Evolutionary conservation across 2,113 vertebrate species (phyloP).

Genomic region (Trogon surrucura): DNA sequence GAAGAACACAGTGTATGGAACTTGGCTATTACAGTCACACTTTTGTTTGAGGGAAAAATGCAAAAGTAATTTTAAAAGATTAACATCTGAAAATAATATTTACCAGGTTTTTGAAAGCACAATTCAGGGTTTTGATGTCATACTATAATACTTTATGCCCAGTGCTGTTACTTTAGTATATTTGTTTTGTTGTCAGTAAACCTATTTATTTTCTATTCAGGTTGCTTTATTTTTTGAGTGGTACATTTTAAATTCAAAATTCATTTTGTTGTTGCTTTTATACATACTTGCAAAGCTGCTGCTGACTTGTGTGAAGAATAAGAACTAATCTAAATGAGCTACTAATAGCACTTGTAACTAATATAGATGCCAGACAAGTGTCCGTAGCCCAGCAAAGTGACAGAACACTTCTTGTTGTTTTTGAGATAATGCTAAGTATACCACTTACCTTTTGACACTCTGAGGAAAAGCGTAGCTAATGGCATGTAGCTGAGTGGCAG

Average conservation of each 20-base stretch:
- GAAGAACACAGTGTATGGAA: not conserved
- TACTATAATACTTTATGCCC: constrained; percentile 15
- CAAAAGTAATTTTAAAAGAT: constrained; percentile 16
- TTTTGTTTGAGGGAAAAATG: constrained; percentile 5
- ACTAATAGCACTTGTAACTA: not conserved
- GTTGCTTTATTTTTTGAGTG: constrained; percentile 21
- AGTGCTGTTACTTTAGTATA: not conserved
- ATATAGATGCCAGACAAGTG: not conserved
- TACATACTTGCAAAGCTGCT: not conserved
- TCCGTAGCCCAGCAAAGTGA: not conserved
- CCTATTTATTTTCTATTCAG: constrained; percentile 40
- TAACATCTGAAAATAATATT: constrained; percentile 33
- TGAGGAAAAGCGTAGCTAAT: not conserved
- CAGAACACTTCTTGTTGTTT: not conserved
- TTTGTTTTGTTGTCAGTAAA: constrained; percentile 20
- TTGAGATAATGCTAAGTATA: not conserved
- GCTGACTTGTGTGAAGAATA: constrained; percentile 1
- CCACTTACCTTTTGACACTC: not conserved
- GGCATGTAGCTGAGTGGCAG: not conserved
- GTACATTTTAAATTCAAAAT: constrained; percentile 33
- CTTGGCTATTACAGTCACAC: not conserved
- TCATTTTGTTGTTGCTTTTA: not conserved
- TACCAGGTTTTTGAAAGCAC: not conserved
- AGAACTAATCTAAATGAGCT: constrained; percentile 22
- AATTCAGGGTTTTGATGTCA: not conserved